Conservation (phyloP, 2,113 vertebrate genomes). For the Morone saxatilis region DNA sequence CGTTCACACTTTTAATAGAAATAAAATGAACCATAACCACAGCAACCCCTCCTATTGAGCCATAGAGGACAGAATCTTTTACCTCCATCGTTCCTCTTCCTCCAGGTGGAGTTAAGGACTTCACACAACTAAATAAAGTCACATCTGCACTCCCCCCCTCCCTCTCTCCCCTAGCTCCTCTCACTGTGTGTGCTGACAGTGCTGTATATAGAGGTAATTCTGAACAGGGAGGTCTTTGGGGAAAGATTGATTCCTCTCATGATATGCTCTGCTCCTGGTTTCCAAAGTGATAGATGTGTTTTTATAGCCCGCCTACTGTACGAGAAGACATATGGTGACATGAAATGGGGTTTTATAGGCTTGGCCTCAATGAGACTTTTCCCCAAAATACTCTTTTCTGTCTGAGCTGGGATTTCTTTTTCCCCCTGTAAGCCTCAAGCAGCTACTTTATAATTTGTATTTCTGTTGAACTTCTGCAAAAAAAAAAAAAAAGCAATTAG, state of each 20-base stretch:
- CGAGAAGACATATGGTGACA: slow-evolving; percentile 62
- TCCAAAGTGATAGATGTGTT: slow-evolving; percentile 65
- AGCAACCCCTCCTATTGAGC: neutral
- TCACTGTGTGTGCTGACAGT: slow-evolving; percentile 30
- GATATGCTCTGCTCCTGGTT: slow-evolving; percentile 50
- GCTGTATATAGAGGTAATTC: slow-evolving; percentile 23
- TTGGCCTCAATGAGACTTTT: slow-evolving; percentile 39
- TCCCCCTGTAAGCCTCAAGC: slow-evolving; percentile 1
- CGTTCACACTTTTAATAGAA: neutral
- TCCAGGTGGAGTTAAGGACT: slow-evolving; percentile 26
- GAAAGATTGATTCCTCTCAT: slow-evolving; percentile 61
- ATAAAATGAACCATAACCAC: neutral
- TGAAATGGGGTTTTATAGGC: slow-evolving; percentile 49
- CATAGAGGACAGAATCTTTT: neutral
- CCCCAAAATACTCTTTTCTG: slow-evolving; percentile 20
- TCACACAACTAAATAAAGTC: slow-evolving; percentile 46
- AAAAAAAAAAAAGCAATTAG: slow-evolving; percentile 1
- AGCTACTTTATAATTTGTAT: slow-evolving; percentile 8
- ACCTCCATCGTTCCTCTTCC: neutral
- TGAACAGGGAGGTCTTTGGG: slow-evolving; percentile 46
- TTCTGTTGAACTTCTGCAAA: slow-evolving; percentile 10
- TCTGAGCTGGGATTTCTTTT: neutral
- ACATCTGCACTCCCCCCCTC: slow-evolving; percentile 9
- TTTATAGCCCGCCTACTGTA: slow-evolving; percentile 46
- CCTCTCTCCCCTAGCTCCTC: neutral